Percentiles rank a stretch among this genome's conserved stretches.
Evolutionary conservation across 2,113 vertebrate genomes (phyloP).

Genomic region (Zingel zingel): DNA sequence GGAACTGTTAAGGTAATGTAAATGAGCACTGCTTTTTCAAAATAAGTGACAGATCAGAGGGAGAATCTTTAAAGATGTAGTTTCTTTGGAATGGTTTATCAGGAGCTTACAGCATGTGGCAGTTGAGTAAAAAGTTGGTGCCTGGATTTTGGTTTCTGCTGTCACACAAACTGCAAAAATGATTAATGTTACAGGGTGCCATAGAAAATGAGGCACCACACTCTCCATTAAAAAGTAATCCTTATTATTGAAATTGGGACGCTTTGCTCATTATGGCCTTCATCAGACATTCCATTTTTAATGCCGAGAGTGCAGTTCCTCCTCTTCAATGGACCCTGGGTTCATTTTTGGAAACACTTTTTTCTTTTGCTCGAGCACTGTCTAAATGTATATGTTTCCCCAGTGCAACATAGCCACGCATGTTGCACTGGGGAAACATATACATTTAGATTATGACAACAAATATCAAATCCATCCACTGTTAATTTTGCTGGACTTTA

Average conservation of each 20-base stretch:
- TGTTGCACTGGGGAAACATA: background rate
- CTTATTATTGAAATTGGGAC: slow-evolving; percentile 31
- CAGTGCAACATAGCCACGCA: background rate
- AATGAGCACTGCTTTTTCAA: background rate
- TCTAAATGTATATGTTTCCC: too few relatives aligned
- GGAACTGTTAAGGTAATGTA: background rate
- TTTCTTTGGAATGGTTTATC: slow-evolving; percentile 4
- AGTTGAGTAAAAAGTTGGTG: background rate
- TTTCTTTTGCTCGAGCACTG: slow-evolving; percentile 1
- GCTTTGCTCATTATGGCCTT: slow-evolving; percentile 48
- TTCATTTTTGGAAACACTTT: slow-evolving; percentile 40
- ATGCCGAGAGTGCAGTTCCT: slow-evolving; percentile 16
- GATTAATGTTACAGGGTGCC: slow-evolving; percentile 9
- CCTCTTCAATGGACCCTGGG: slow-evolving; percentile 8
- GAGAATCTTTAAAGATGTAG: background rate
- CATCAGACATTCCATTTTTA: slow-evolving; percentile 39
- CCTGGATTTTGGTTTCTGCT: background rate
- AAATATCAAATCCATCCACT: background rate
- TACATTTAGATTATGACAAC: background rate
- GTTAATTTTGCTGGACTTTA: background rate
- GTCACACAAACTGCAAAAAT: background rate
- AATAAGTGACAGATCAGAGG: background rate
- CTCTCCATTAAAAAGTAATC: slow-evolving; percentile 49
- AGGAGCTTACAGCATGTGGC: background rate
- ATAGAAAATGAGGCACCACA: slow-evolving; percentile 21